Evolutionary conservation across 2,888 invertebrate genomes (phyloP).

Genomic region (Dinocampus coccinellae): DNA sequence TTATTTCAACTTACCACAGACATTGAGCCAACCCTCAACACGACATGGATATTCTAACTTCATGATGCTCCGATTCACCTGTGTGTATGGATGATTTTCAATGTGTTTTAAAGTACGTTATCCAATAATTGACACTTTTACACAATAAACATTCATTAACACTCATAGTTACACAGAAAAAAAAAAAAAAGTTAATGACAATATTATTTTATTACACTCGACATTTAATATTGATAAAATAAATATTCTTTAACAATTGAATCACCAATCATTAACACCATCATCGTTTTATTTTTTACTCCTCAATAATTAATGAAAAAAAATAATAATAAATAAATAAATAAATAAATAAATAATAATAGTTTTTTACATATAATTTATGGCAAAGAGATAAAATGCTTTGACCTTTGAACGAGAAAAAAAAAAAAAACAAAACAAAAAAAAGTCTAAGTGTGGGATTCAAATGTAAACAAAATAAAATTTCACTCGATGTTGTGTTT

Average conservation of each 20-base stretch:
- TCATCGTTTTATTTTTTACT: too few species aligned
- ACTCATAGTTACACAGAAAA: neutral
- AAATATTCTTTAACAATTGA: too few species aligned
- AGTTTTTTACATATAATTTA: neutral
- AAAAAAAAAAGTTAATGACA: neutral
- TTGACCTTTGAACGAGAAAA: constrained; percentile 8
- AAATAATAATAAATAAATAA: too few species aligned
- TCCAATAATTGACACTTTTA: constrained; percentile 12
- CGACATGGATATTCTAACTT: constrained; percentile 72
- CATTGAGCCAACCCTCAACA: constrained; percentile 74
- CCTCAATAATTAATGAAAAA: too few species aligned
- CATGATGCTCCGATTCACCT: constrained; percentile 52
- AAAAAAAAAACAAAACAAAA: constrained; percentile 22
- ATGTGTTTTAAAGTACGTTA: neutral
- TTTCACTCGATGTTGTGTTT: constrained; percentile 36
- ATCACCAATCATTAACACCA: neutral
- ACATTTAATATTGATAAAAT: constrained; percentile 7
- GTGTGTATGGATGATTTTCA: neutral
- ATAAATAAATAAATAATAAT: too few species aligned
- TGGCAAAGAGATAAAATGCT: constrained; percentile 8
- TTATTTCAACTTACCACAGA: constrained; percentile 73
- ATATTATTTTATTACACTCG: neutral
- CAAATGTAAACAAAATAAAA: constrained; percentile 23
- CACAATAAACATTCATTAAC: constrained; percentile 18
- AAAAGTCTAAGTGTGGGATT: constrained; percentile 38